Base-by-base conservation (phyloP, 1,140 invertebrate genomes). In the Drosophila pectinifera region DNA sequence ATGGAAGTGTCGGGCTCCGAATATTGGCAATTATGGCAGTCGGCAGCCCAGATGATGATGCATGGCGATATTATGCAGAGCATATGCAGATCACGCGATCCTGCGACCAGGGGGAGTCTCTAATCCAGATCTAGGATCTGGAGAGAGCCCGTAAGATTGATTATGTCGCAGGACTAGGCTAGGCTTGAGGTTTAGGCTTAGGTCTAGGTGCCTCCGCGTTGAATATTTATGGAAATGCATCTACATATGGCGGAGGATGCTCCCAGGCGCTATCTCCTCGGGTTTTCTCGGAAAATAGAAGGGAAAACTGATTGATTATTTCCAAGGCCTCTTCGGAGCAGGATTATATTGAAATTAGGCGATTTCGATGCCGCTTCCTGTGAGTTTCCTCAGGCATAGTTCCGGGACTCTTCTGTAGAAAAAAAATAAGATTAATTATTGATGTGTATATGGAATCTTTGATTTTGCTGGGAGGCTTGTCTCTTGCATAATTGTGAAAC, bases 31-130 rank as follows among this genome's bases (percentile, higher is more conserved):
- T 82, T 78, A 82, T 63, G 42, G 41, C 74, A 57, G 61, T 26
- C 43, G 28, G 28, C n/a, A n/a, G 56, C 31, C 39, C 28, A 4
- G 22, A 26, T 16, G 59, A 58, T 77, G 73, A 77, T 81, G 78
- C 78, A 80, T 80, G 68, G 39, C 34, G 46, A 81, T 81, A 61
- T 73, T 53, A 70, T 77, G 57, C 58, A 78, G 54, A 78, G 56
- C 62, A 63, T 53, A 70, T 77, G 57, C 58, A 78, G 54, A 78
- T 61, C 62, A 63, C 49, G 20, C 49, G 36, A 38, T 38, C 36
- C 36, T 14, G 36, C 14, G 36, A 18, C 8, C 28, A 16, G 42
- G 34, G n/a, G 46, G 46, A 36, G 45, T 22, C 28, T 10, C 28
- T 69, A 69, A 67, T 53, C 55, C 55, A 59, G 73, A 68, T 65